Base-by-base conservation (phyloP, 2,797 vertebrate species). In the Coracias cyanogaster region DNA sequence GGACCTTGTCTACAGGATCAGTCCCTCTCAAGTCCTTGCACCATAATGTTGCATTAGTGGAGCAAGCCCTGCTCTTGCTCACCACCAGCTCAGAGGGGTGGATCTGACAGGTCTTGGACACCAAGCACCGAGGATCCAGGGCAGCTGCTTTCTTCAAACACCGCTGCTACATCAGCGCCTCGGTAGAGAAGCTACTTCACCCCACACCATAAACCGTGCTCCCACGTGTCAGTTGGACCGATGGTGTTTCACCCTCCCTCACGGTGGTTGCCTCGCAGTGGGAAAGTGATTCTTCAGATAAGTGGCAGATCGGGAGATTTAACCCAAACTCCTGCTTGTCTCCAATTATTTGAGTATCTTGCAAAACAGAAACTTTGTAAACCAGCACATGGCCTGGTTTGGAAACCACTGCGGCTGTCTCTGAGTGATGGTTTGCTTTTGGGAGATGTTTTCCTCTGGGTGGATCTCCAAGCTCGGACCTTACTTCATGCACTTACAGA, bases 21-120 rank as follows among this genome's bases (percentile, higher is more conserved):
- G 4, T 26, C 43, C 20, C 22, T 48, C 41, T 54, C 1, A 0
- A 21, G 35, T 81, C 3, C 4, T 49, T 5, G 9, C 49, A 4
- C 9, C 2, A 1, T 16, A 39, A 14, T 2, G 3, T 17, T 0
- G 0, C 26, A 4, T 6, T 3, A 0, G 12, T 0, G 1, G 39
- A 64, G 26, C 41, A 58, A 72, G 6, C 31, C 33, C 29, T 0
- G 0, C 39, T 64, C 39, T 57, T 52, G 15, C 55, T 69, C 22
- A 17, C 43, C 67, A 3, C 26, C 69, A 19, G 9, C 70, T 60
- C 33, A 17, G n/a, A 80, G 20, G 15, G 12, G 41, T 55, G 31
- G n/a, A 26, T 41, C 10, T 16, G 35, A 15, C 37, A 33, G 22
- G 8, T n/a, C 60, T 54, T 26, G 31, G 16, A 22, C 41, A 74